Evolutionary conservation across 2,113 vertebrate species (phyloP).

Genomic region (Halcyon malimbica): DNA sequence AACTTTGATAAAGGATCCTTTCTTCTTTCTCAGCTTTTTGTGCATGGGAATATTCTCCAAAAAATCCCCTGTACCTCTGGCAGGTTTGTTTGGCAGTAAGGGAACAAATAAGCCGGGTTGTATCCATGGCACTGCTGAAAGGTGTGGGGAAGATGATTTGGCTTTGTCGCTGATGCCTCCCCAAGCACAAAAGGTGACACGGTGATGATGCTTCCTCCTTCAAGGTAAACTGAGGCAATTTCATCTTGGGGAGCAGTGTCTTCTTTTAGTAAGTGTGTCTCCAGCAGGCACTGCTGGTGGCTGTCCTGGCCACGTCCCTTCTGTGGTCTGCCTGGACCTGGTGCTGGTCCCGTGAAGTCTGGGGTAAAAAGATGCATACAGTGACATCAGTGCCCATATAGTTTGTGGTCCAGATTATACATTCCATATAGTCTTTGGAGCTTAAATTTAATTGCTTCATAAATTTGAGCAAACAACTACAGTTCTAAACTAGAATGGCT

Average conservation of each 20-base stretch:
- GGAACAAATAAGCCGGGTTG: background rate
- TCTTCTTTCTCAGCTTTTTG: background rate
- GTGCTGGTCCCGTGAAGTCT: background rate
- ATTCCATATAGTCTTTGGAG: background rate
- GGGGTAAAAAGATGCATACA: background rate
- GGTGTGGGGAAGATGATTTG: background rate
- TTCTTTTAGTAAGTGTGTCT: background rate
- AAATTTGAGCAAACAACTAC: background rate
- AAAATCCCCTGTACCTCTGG: background rate
- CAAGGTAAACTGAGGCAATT: background rate
- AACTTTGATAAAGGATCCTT: background rate
- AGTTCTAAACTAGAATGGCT: background rate
- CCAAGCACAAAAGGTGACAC: background rate
- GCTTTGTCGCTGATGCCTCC: background rate
- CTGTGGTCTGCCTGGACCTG: background rate
- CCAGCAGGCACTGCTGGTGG: background rate
- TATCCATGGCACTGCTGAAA: background rate
- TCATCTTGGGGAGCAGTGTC: background rate
- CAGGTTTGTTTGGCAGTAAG: background rate
- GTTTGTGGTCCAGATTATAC: background rate
- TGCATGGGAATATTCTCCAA: background rate
- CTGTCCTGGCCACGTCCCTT: fast-evolving
- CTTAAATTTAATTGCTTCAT: background rate
- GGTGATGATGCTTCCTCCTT: background rate
- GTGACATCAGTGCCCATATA: fast-evolving